These are phyloP conservation scores for Leptinotarsa texana DNA, from an alignment of 1,140 invertebrate species.

Conservation along the genomic window DNA sequence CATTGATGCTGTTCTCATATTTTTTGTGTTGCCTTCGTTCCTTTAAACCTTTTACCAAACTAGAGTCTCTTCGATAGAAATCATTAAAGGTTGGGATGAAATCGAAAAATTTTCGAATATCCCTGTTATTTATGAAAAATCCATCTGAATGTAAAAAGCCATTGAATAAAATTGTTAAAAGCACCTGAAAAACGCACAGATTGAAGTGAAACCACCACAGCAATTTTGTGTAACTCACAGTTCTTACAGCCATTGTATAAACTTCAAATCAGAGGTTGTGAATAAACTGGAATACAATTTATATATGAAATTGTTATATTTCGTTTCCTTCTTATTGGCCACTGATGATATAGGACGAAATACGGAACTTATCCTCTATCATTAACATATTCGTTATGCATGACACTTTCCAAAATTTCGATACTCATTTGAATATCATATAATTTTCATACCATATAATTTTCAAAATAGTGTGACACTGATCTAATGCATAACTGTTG, in stretches of 20 bases:
- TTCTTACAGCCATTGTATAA: no score
- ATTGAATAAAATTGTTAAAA: neutral
- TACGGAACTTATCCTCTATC: neutral
- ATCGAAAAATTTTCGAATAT: constrained; percentile 25
- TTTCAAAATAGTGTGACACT: neutral
- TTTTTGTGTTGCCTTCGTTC: constrained; percentile 10
- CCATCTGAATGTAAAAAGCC: neutral
- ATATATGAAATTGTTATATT: neutral
- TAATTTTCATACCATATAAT: neutral
- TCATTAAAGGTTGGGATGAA: constrained; percentile 17
- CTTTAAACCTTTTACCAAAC: constrained; percentile 5
- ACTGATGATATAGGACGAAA: no score
- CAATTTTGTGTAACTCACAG: no score
- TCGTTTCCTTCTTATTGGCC: no score
- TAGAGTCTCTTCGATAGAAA: constrained; percentile 20
- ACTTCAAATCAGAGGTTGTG: no score
- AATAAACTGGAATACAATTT: neutral
- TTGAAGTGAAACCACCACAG: no score
- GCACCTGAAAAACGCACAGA: neutral
- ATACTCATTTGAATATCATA: neutral
- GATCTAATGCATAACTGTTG: no score
- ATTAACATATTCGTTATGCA: neutral
- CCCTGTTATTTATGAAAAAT: constrained; percentile 28
- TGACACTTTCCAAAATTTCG: neutral
- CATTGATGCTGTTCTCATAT: constrained; percentile 17